Evolutionary conservation across 1,140 invertebrate species (phyloP).

Genomic region (Stegodyphus dumicola): DNA sequence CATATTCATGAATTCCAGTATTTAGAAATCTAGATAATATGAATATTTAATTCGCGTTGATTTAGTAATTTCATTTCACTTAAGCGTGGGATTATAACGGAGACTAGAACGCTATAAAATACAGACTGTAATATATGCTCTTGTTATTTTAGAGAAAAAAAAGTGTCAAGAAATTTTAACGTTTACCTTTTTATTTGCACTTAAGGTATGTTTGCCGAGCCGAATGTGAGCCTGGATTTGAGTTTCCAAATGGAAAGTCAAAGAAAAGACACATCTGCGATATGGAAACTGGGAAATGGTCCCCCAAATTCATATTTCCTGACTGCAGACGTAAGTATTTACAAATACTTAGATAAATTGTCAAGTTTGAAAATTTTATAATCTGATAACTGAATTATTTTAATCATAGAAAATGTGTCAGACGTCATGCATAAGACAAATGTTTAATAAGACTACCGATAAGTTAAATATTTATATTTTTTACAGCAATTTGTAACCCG

Average conservation of each 20-base stretch:
- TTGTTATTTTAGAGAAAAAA: no score
- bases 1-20: no score
- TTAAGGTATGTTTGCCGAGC: constrained; percentile 36
- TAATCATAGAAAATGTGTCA: not conserved
- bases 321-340: constrained; percentile 37
- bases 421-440: not conserved
- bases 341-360: not conserved
- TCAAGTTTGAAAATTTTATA: not conserved
- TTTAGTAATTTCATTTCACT: no score
- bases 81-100: no score
- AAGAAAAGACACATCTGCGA: not conserved
- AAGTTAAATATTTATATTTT: not conserved
- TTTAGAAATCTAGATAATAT: no score
- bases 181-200: not conserved
- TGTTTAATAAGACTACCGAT: not conserved
- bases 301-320: constrained; percentile 1
- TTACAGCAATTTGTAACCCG: constrained; percentile 77
- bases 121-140: no score
- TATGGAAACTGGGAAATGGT: constrained; percentile 25
- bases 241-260: constrained; percentile 20
- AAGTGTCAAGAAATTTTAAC: no score
- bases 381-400: not conserved
- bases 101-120: no score
- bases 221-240: constrained; percentile 11
- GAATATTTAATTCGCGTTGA: no score